phyloP scores from a whole-genome alignment of 2,888 invertebrate species.

The Tolmerus cingulatus region DNA sequence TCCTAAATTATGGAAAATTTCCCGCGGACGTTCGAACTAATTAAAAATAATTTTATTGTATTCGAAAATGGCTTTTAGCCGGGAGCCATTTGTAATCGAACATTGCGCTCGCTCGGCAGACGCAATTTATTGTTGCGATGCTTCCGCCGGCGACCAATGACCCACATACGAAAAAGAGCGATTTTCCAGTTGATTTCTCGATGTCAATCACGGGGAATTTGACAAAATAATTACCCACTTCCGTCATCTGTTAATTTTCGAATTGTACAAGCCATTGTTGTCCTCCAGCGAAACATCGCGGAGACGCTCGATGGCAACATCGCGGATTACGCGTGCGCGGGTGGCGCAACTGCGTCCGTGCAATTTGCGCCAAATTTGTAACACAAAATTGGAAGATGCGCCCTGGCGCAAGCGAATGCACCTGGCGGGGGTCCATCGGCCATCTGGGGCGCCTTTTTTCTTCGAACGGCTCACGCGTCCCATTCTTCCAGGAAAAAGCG shows the following conservation, averaged over 20 bases:
- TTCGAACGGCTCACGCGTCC: neutral
- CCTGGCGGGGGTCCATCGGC: constrained; percentile 24
- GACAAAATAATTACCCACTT: constrained; percentile 38
- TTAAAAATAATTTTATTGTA: constrained; percentile 32
- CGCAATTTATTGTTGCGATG: constrained; percentile 18
- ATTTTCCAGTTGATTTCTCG: constrained; percentile 42
- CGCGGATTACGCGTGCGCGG: neutral
- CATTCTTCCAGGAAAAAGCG: neutral
- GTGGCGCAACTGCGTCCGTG: neutral
- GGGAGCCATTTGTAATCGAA: constrained; percentile 6
- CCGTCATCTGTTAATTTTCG: constrained; percentile 23
- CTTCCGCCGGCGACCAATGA: constrained; percentile 35
- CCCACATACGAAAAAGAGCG: constrained; percentile 17
- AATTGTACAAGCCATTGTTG: neutral
- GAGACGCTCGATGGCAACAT: neutral
- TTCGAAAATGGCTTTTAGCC: neutral
- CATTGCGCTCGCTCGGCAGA: constrained; percentile 2
- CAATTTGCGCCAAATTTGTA: constrained; percentile 4
- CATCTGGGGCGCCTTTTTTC: neutral
- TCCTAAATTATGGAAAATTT: neutral
- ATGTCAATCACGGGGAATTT: constrained; percentile 39
- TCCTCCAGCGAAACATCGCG: neutral
- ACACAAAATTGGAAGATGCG: constrained; percentile 17
- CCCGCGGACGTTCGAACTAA: neutral
- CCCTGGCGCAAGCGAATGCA: neutral